phyloP scores from a whole-genome alignment of 2,888 invertebrate species.

The Ochropacha duplaris region DNA sequence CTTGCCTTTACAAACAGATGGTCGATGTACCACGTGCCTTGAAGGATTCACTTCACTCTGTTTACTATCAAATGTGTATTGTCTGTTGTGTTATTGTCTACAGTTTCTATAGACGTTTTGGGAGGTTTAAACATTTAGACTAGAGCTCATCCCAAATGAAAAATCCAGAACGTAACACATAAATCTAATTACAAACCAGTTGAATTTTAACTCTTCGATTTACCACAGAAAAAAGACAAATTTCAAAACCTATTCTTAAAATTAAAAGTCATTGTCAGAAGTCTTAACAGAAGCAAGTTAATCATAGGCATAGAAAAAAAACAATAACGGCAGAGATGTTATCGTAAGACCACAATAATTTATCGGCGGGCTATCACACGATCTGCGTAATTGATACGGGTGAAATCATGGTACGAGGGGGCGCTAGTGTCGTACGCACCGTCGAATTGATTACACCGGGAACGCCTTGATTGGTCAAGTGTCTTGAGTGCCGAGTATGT shows the following conservation, averaged over 20 bases:
- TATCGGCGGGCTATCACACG: slow-evolving; percentile 66
- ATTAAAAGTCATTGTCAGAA: slow-evolving; percentile 36
- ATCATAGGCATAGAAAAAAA: slow-evolving; percentile 61
- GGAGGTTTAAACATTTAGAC: neutral
- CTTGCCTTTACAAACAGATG: slow-evolving; percentile 70
- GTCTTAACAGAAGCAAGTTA: slow-evolving; percentile 54
- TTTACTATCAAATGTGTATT: slow-evolving; percentile 34
- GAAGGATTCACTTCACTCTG: slow-evolving; percentile 36
- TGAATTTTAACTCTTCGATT: no score
- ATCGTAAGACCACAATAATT: slow-evolving; percentile 60
- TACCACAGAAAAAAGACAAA: no score
- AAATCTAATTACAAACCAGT: no score
- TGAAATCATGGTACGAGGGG: slow-evolving; percentile 49
- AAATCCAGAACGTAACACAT: no score
- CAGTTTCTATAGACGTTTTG: neutral
- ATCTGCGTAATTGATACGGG: slow-evolving; percentile 77
- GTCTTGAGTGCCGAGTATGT: neutral
- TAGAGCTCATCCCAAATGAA: neutral
- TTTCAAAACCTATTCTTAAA: slow-evolving; percentile 1
- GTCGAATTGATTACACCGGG: neutral
- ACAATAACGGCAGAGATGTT: slow-evolving; percentile 54
- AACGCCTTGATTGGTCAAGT: neutral
- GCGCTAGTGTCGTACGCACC: slow-evolving; percentile 37
- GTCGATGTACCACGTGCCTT: slow-evolving; percentile 63
- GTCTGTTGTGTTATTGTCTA: slow-evolving; percentile 12